Conservation (phyloP, 2,888 invertebrate species). For the Chymomyza amoena region DNA sequence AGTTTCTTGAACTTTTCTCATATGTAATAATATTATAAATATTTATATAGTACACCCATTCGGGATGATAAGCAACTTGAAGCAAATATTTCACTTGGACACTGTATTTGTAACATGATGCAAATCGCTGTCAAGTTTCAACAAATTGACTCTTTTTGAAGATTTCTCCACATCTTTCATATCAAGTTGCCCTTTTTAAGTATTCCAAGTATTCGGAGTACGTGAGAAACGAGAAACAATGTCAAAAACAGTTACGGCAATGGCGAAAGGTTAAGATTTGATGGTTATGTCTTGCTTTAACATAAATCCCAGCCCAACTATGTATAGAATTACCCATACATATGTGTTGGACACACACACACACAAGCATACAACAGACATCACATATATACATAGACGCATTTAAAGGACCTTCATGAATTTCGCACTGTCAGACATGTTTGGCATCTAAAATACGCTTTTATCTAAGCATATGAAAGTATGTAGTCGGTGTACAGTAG, state of each 20-base stretch:
- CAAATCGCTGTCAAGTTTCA: conserved; percentile 27
- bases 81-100: background rate
- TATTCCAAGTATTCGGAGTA: background rate
- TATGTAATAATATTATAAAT: background rate
- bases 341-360: background rate
- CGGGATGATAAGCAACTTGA: background rate
- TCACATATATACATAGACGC: conserved; percentile 3
- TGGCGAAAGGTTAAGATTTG: conserved; percentile 42
- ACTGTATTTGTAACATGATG: background rate
- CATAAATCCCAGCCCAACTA: conserved; percentile 29
- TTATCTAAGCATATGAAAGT: background rate
- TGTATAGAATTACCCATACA: conserved; percentile 16
- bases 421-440: conserved; percentile 28
- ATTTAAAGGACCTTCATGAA: conserved; percentile 1
- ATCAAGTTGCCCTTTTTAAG: background rate
- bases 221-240: conserved; percentile 21
- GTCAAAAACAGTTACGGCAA: conserved; percentile 26
- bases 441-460: conserved; percentile 22
- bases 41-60: background rate
- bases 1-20: background rate
- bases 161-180: background rate
- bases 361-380: background rate
- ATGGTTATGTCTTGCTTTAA: conserved; percentile 30
- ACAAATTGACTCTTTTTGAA: conserved; percentile 39
- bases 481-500: background rate